phyloP scores from a whole-genome alignment of 2,797 vertebrate species.

The Hyperoplus lanceolatus region DNA sequence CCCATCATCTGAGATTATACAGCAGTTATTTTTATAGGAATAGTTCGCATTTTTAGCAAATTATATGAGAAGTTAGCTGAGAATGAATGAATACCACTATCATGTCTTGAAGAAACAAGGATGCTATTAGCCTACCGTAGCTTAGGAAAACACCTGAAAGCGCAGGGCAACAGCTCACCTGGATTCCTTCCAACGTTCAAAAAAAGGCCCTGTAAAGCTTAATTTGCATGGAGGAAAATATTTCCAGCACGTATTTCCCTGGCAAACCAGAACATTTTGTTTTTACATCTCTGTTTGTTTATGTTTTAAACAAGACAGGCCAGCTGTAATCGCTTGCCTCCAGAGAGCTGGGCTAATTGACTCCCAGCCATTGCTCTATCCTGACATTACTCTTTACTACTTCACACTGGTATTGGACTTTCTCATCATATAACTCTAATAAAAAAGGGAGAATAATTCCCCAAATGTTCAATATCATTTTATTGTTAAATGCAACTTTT shows the following conservation, averaged over 20 bases:
- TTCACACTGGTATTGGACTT: background rate
- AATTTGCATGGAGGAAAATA: background rate
- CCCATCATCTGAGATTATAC: too few species aligned
- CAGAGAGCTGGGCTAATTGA: background rate
- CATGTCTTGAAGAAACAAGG: slow-evolving; percentile 4
- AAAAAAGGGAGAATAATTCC: background rate
- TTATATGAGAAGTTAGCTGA: background rate
- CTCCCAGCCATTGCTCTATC: background rate
- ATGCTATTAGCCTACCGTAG: background rate
- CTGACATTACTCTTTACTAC: background rate
- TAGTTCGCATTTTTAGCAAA: background rate
- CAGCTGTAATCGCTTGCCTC: background rate
- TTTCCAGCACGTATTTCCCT: background rate
- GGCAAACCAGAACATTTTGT: background rate
- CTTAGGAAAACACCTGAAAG: background rate
- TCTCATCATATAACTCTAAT: background rate
- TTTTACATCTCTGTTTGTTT: background rate
- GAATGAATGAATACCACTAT: background rate
- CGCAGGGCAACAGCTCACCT: background rate
- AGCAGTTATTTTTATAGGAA: background rate
- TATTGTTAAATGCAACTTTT: background rate
- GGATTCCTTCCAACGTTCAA: background rate
- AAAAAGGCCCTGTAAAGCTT: background rate
- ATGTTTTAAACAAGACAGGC: background rate
- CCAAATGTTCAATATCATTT: background rate